phyloP scores from a whole-genome alignment of 2,797 vertebrate species.

The Ibycter americanus region DNA sequence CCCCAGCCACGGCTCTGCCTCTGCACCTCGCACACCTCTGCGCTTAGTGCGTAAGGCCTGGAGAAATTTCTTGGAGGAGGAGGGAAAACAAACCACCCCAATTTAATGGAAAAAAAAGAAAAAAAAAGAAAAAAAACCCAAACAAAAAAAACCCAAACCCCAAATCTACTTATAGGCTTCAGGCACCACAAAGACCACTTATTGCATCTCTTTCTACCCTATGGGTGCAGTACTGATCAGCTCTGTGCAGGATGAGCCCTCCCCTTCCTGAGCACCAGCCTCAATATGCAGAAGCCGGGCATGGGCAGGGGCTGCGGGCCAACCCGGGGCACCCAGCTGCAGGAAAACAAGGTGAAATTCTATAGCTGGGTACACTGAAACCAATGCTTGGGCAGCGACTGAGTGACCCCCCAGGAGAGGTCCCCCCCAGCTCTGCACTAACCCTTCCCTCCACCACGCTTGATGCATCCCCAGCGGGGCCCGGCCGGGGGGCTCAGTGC shows the following conservation, averaged over 20 bases:
- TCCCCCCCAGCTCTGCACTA: slow-evolving; percentile 12
- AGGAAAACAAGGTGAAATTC: background rate
- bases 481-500: background rate
- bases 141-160: background rate
- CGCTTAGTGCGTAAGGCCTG: background rate
- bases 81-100: background rate
- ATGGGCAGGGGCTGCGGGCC: background rate
- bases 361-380: background rate
- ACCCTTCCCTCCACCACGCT: slow-evolving; percentile 63
- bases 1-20: background rate
- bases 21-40: background rate
- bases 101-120: background rate
- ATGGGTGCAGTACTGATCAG: slow-evolving; percentile 16
- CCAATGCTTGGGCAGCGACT: background rate
- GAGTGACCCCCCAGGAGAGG: background rate
- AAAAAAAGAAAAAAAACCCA: background rate
- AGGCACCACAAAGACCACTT: slow-evolving; percentile 55
- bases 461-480: slow-evolving; percentile 79
- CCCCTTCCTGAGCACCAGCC: background rate
- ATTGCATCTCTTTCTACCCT: slow-evolving; percentile 43
- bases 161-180: slow-evolving; percentile 60
- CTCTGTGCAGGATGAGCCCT: slow-evolving; percentile 23
- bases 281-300: background rate
- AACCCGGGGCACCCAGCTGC: background rate
- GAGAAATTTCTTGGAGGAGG: background rate